A percentile compares a stretch with the other conserved stretches of the same genome.
These are phyloP conservation scores for Limenitis camilla DNA, from an alignment of 2,888 invertebrate genomes.

Conservation along the genomic window DNA sequence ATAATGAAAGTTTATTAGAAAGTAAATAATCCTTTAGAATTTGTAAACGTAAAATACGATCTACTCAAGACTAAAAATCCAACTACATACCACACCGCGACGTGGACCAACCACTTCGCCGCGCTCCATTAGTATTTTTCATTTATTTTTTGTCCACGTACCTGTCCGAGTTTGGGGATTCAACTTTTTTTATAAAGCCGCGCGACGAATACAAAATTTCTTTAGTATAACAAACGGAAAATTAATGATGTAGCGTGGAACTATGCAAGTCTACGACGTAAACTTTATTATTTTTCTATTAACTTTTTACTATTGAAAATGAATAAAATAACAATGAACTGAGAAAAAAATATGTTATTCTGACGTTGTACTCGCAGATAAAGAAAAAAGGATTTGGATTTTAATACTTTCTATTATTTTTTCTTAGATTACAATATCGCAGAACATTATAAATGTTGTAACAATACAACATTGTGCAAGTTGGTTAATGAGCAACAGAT, in stretches of 20 bases:
- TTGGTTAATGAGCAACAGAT: too few species aligned
- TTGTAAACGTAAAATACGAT: neutral
- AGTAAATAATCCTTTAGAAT: neutral
- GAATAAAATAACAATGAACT: conserved; percentile 9
- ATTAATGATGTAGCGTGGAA: conserved; percentile 65
- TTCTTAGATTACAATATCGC: too few species aligned
- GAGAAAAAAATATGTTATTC: neutral
- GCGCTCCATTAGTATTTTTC: conserved; percentile 74
- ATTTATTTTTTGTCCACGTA: conserved; percentile 75
- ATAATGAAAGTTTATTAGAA: too few species aligned
- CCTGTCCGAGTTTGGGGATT: conserved; percentile 71
- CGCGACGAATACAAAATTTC: conserved; percentile 72
- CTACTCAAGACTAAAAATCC: conserved; percentile 19
- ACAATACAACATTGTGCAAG: neutral
- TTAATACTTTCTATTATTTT: too few species aligned
- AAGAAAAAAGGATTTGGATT: too few species aligned
- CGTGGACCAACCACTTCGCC: conserved; percentile 56
- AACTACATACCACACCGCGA: conserved; percentile 47
- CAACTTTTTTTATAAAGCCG: conserved; percentile 66
- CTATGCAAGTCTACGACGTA: conserved; percentile 40
- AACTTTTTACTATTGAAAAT: conserved; percentile 39
- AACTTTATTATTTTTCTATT: conserved; percentile 58
- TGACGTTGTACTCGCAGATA: neutral
- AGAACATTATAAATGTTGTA: too few species aligned
- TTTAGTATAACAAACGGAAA: conserved; percentile 57